Percentiles rank a stretch among this genome's conserved stretches.
These are phyloP conservation scores for Okamejei kenojei DNA, from an alignment of 2,797 vertebrate species.

Conservation along the genomic window DNA sequence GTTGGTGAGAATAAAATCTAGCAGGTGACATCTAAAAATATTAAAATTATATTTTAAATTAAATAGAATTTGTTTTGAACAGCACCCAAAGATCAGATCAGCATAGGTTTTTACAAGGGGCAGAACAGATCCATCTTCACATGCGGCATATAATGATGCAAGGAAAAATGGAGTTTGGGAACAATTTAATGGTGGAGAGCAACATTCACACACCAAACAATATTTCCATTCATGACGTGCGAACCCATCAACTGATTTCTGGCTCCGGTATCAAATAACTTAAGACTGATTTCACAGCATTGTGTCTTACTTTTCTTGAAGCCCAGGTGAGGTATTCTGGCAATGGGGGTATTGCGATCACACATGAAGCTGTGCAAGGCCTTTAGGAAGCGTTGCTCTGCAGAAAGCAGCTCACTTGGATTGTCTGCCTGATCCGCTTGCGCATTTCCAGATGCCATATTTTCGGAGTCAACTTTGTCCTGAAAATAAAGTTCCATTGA, in stretches of 20 bases:
- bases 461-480: constrained; percentile 27
- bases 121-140: not conserved
- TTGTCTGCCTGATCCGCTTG: not conserved
- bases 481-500: not conserved
- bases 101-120: too few relatives aligned
- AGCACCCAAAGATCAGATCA: not conserved
- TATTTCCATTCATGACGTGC: not conserved
- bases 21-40: not conserved
- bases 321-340: constrained; percentile 71
- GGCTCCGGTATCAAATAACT: not conserved
- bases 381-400: constrained; percentile 69
- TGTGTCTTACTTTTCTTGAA: constrained; percentile 70
- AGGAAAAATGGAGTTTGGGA: not conserved
- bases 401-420: constrained; percentile 43
- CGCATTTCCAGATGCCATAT: constrained; percentile 4
- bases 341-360: constrained; percentile 57
- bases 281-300: not conserved
- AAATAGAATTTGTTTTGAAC: not conserved
- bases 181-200: not conserved
- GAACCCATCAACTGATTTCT: not conserved
- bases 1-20: not conserved
- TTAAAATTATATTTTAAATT: too few relatives aligned
- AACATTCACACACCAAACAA: not conserved
- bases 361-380: constrained; percentile 66
- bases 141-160: not conserved